phyloP scores from a whole-genome alignment of 1,140 invertebrate genomes.

The Mesaphorura yosii region DNA sequence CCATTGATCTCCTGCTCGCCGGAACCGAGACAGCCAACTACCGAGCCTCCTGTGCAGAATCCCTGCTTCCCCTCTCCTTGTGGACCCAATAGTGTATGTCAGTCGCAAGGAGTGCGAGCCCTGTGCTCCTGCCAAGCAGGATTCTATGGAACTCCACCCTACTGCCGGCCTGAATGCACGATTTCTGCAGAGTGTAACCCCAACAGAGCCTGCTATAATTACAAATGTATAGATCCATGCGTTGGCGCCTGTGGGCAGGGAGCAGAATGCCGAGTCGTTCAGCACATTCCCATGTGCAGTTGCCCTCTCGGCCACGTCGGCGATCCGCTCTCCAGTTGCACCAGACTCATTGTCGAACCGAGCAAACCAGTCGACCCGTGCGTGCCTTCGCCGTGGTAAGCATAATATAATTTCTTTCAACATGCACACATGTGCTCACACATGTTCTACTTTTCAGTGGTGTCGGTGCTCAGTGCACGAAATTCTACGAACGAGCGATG shows the following conservation, averaged over 20 bases:
- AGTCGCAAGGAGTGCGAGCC: conserved; percentile 34
- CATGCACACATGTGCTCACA: too few relatives aligned
- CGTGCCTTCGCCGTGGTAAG: too few relatives aligned
- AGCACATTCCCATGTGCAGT: neutral
- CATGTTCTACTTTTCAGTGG: too few relatives aligned
- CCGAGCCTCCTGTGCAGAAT: conserved; percentile 16
- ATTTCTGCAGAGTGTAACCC: too few relatives aligned
- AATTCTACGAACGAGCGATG: conserved; percentile 38
- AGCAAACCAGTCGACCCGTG: too few relatives aligned
- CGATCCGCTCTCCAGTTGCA: too few relatives aligned
- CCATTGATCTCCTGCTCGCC: conserved; percentile 56
- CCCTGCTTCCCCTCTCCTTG: conserved; percentile 41
- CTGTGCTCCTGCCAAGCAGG: conserved; percentile 50
- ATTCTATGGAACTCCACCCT: conserved; percentile 23
- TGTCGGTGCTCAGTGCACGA: conserved; percentile 53
- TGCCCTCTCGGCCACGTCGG: neutral
- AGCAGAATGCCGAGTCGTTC: neutral
- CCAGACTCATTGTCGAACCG: too few relatives aligned
- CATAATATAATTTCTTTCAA: too few relatives aligned
- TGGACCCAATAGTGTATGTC: conserved; percentile 61
- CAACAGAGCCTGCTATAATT: too few relatives aligned
- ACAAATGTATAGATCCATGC: too few relatives aligned
- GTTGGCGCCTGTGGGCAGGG: neutral
- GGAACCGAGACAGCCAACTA: conserved; percentile 11
- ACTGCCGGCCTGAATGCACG: conserved; percentile 58